These are phyloP conservation scores for Trachelus troglodyta DNA, from an alignment of 2,888 invertebrate species.

Conservation along the genomic window DNA sequence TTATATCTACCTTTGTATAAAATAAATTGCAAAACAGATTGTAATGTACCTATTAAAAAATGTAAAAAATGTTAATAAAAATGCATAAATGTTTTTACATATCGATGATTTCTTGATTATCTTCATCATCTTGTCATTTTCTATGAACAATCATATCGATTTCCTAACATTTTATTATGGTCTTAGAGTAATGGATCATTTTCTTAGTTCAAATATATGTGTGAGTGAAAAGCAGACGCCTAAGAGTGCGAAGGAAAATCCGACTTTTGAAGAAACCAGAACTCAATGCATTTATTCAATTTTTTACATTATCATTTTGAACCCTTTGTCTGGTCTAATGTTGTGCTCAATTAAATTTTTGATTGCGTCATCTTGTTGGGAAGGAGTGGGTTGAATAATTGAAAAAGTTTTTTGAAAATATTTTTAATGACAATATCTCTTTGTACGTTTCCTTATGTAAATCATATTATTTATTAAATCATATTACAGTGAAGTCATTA, in stretches of 20 bases:
- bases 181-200: no score
- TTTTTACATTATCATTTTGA: no score
- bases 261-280: no score
- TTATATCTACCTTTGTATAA: constrained; percentile 60
- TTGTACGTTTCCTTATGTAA: background rate
- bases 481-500: background rate
- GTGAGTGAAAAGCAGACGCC: no score
- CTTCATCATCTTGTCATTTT: background rate
- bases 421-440: background rate
- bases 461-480: background rate
- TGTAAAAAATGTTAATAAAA: constrained; percentile 66
- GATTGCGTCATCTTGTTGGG: background rate
- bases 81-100: constrained; percentile 63
- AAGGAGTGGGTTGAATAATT: background rate
- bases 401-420: background rate
- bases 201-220: no score
- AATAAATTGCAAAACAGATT: constrained; percentile 55
- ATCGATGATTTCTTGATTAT: constrained; percentile 11
- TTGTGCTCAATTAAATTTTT: background rate
- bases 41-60: constrained; percentile 57
- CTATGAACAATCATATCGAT: no score
- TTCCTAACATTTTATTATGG: no score
- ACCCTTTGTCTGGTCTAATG: no score
- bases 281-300: no score
- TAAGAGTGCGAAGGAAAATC: no score